A percentile compares a stretch with the other conserved stretches of the same genome.
These are phyloP conservation scores for Clepsis dumicolana DNA, from an alignment of 2,888 invertebrate genomes.

Conservation along the genomic window DNA sequence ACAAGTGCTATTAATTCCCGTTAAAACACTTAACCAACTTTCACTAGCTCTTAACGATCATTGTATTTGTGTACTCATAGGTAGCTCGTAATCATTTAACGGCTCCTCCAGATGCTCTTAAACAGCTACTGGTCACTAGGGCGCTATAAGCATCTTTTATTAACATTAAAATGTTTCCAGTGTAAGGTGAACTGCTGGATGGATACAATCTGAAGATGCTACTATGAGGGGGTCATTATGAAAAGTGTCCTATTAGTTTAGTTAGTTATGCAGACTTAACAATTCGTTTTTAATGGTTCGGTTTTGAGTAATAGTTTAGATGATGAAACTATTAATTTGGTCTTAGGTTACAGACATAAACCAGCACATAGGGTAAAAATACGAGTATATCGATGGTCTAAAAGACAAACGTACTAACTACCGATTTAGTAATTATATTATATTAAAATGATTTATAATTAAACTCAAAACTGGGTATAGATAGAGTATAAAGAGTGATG, in stretches of 20 bases:
- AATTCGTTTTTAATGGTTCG: conserved; percentile 20
- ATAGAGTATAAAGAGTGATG: no score
- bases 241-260: conserved; percentile 15
- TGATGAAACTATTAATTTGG: background rate
- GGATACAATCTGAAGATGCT: background rate
- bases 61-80: conserved; percentile 33
- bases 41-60: conserved; percentile 5
- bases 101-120: conserved; percentile 49
- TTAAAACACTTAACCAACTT: background rate
- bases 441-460: no score
- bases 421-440: no score
- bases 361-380: no score
- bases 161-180: conserved; percentile 43
- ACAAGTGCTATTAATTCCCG: background rate
- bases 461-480: no score
- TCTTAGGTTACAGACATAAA: no score
- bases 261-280: conserved; percentile 16
- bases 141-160: conserved; percentile 43
- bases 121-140: conserved; percentile 39
- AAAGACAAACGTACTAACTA: no score
- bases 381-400: no score
- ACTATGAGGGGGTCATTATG: conserved; percentile 3
- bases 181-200: conserved; percentile 32
- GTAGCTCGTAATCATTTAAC: conserved; percentile 48
- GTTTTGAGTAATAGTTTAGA: conserved; percentile 1